Evolutionary conservation across 2,888 invertebrate genomes (phyloP), one percentile per base, ranked within the genome.

Genomic region (Synanthedon formicaeformis): DNA sequence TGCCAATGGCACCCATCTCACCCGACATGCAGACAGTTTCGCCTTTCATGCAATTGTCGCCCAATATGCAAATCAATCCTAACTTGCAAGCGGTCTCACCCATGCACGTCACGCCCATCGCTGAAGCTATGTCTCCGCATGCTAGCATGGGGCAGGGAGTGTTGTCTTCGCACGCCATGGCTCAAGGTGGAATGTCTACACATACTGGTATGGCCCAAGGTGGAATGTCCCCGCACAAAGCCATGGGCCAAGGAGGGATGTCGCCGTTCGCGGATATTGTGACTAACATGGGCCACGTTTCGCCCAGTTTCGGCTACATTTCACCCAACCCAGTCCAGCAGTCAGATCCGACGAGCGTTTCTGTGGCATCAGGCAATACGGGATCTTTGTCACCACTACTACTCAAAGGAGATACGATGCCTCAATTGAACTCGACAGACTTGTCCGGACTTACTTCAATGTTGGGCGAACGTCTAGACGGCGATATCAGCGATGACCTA

Each of bases 351-450:
- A 67, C 64, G 8, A 67, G 66, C 66, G 71, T 67, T 14, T 45
- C 45, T 12, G 14, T 14, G 13, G 14, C 13, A 4, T 45, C 49
- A 2, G 16, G 61, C 50, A 62, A 62, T 55, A 57, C 65, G 5
- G 63, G 73, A 3, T 73, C 78, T 1, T 58, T 80, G 3, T 65
- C 67, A 12, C 58, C 67, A 11, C 71, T 79, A 27, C 69, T 80
- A 51, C 50, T 61, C 59, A 69, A 67, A 58, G 72, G 62, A 5
- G 69, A 63, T 1, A 55, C 61, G 5, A 16, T 49, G 10, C 74
- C 81, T 52, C 78, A 75, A 55, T 76, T 89, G 45, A 84, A 82
- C 64, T 89, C 89, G 1, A 79, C 81, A 55, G 90, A 90, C 57
- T 80, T 90, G 54, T 85, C 88, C 52, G 85, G 82, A 48, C 71